These are phyloP conservation scores for Sciurus vulgaris DNA, from an alignment of 2,797 vertebrate species.

Conservation along the genomic window DNA sequence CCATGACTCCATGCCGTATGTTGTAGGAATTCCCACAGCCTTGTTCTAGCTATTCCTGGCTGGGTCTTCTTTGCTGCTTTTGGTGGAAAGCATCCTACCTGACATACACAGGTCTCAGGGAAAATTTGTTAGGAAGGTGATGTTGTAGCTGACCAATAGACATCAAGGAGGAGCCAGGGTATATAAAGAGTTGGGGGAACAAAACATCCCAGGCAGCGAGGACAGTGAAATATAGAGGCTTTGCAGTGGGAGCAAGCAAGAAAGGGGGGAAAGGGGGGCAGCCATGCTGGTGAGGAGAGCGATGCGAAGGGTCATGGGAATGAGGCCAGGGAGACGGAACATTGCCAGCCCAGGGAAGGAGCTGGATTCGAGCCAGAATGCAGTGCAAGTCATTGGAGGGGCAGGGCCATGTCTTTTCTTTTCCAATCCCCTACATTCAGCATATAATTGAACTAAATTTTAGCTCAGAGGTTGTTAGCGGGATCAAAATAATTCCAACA, in stretches of 20 bases:
- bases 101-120: neutral
- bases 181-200: neutral
- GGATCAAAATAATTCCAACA: conserved; percentile 66
- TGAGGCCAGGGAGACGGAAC: neutral
- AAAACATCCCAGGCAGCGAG: neutral
- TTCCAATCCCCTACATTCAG: neutral
- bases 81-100: neutral
- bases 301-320: neutral
- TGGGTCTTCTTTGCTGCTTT: neutral
- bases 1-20: neutral
- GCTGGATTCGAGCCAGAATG: neutral
- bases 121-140: neutral
- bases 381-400: neutral
- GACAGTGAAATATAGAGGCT: neutral
- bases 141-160: neutral
- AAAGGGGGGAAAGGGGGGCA: neutral
- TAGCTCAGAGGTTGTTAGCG: conserved; percentile 57
- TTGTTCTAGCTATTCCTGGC: neutral
- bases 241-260: neutral
- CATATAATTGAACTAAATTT: conserved; percentile 39
- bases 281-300: neutral
- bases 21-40: neutral
- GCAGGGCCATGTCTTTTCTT: neutral
- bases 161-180: neutral
- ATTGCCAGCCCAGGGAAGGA: neutral